Evolutionary conservation across 2,797 vertebrate genomes (phyloP), one percentile per base, ranked within the genome.

Genomic region (Mormyrops attenuatus): DNA sequence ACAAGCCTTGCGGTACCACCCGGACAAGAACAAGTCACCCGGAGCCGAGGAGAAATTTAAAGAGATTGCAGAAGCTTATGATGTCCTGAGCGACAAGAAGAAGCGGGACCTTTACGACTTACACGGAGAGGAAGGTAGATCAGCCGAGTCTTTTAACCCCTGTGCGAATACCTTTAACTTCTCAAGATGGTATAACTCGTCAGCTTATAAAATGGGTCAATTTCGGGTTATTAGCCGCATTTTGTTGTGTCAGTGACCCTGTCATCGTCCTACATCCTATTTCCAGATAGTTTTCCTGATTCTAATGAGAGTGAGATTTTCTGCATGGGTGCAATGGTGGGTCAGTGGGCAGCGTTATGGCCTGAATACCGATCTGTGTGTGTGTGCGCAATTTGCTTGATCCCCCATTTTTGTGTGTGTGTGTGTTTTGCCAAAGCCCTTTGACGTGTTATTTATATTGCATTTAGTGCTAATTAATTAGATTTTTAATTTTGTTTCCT

Each of bases 41-140:
- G 97, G 97, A 5, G 97, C 99, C 57, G 98, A 99, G 93, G 99
- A 99, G 89, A 98, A 97, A 95, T 99, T 99, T 93, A 99, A 99
- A 94, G 98, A 99, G 95, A 92, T 99, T 44, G 98, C 98, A 17
- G 98, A 99, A 95, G 99, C 99, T 69, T 99, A 99, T 0, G 99
- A 99, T 93, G 99, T 99, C 69, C 95, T 99, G 89, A 98, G 98
- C 88, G 99, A 99, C 93, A 95, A 97, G 85, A 97, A 99, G 94
- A 99, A 99, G 92, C 98, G 96, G 93, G 98, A 99, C 63, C 95
- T 99, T 90, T 99, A 99, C 89, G 98, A 99, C 93, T 96, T 98
- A 88, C 98, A 96, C 92, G 98, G 99, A 90, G 99, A 99, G 91
- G 98, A 99, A 96, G 99, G 99, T 99, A 96, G 91, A 49, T 34